Percentiles rank a stretch among this genome's conserved stretches.
These are phyloP conservation scores for Oppia nitens DNA, from an alignment of 1,140 invertebrate genomes.

Conservation along the genomic window DNA sequence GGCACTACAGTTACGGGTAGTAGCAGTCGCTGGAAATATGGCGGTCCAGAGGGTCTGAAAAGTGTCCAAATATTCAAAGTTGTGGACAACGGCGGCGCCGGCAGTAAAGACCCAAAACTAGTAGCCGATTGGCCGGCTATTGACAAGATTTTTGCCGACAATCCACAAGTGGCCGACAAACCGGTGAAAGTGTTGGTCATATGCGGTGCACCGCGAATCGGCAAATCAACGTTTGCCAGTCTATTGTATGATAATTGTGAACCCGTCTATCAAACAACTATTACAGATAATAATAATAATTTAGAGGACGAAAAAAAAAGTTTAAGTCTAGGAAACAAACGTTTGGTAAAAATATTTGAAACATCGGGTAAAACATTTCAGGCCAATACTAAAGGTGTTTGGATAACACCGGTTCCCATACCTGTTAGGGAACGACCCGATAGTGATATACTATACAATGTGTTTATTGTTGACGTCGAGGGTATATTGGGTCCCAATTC, in stretches of 20 bases:
- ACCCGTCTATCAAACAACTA: too few relatives aligned
- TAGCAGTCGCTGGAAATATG: too few relatives aligned
- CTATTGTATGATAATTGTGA: not conserved
- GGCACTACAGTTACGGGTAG: too few relatives aligned
- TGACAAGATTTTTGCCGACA: not conserved
- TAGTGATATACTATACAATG: not conserved
- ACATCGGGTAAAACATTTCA: not conserved
- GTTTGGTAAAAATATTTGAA: not conserved
- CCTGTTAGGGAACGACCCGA: not conserved
- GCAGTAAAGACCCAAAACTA: too few relatives aligned
- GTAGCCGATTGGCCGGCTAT: not conserved
- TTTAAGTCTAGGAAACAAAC: not conserved
- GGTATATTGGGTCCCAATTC: not conserved
- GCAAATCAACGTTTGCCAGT: not conserved
- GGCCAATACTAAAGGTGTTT: not conserved
- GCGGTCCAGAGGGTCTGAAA: too few relatives aligned
- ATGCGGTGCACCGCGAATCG: not conserved
- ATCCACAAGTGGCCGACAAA: not conserved
- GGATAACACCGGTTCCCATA: not conserved
- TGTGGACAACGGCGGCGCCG: not conserved
- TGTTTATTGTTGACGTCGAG: not conserved
- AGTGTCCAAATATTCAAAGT: not conserved
- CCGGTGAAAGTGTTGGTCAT: not conserved
- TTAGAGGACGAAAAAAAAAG: not conserved
- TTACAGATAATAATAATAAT: not conserved